Percentiles rank a stretch among this genome's conserved stretches.
Evolutionary conservation across 2,113 vertebrate species (phyloP).

Genomic region (Phycodurus eques): DNA sequence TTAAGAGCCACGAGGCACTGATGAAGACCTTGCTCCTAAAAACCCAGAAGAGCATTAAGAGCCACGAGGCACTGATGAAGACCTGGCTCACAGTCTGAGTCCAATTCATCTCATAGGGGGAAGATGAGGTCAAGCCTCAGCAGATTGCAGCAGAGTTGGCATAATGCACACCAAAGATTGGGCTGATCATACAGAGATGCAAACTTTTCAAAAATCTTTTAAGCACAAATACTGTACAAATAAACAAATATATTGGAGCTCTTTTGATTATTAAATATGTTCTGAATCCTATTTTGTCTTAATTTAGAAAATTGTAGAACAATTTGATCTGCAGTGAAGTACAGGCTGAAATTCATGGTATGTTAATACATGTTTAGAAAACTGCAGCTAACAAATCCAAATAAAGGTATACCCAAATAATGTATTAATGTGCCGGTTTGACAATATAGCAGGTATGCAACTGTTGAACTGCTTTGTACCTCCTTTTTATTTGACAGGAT

Average conservation of each 20-base stretch:
- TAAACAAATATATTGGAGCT: neutral
- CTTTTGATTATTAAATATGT: neutral
- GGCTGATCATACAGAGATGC: neutral
- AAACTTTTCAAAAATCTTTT: neutral
- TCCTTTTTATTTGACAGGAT: conserved; percentile 7
- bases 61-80: neutral
- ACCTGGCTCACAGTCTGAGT: conserved; percentile 3
- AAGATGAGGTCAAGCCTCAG: neutral
- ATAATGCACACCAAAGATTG: neutral
- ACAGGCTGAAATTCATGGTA: too few relatives aligned
- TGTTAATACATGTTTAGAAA: too few relatives aligned
- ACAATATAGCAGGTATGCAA: neutral
- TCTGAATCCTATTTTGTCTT: neutral
- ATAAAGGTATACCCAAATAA: neutral
- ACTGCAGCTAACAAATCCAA: too few relatives aligned
- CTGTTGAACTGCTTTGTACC: conserved; percentile 4
- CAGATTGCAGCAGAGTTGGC: neutral
- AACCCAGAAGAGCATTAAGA: too few relatives aligned
- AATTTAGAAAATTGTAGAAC: neutral
- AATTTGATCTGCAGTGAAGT: too few relatives aligned
- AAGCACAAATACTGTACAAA: neutral
- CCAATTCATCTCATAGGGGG: neutral
- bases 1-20: neutral
- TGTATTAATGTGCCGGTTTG: neutral
- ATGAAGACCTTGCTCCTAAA: conserved; percentile 5